Conservation (phyloP, 1,140 invertebrate genomes). For the Diploscapter pachys region DNA sequence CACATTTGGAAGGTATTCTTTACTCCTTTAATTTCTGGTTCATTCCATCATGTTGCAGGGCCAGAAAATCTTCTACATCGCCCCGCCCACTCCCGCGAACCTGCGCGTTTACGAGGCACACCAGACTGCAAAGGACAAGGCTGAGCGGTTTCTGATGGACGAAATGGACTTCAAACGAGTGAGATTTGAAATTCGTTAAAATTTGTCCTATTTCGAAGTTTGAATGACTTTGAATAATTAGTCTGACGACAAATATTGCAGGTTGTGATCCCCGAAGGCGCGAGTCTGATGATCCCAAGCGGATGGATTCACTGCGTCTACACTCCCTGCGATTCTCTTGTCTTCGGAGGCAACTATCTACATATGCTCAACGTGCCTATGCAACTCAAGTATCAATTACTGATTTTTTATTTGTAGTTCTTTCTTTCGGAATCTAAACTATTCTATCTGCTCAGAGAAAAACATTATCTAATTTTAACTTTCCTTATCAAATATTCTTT, state of each 20-base stretch:
- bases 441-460: too few relatives aligned
- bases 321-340: constrained; percentile 81
- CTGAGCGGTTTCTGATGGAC: constrained; percentile 62
- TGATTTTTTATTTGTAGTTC: too few relatives aligned
- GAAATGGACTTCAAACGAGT: constrained; percentile 39
- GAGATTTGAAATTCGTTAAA: too few relatives aligned
- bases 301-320: constrained; percentile 94
- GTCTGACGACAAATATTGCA: constrained; percentile 59
- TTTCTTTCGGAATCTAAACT: too few relatives aligned
- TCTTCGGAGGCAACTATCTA: constrained; percentile 88
- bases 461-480: too few relatives aligned
- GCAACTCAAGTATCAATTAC: constrained; percentile 68
- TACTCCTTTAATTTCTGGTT: constrained; percentile 2
- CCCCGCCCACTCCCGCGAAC: constrained; percentile 60
- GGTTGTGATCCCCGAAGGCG: constrained; percentile 70
- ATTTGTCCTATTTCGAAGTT: too few relatives aligned
- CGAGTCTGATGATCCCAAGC: constrained; percentile 84
- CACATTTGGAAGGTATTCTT: constrained; percentile 72
- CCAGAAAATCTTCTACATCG: constrained; percentile 63
- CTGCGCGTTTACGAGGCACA: constrained; percentile 61
- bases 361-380: constrained; percentile 79
- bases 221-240: too few relatives aligned
- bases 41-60: constrained; percentile 53
- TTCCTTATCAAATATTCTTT: constrained; percentile 49
- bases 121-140: constrained; percentile 59